Percentiles rank a stretch among this genome's conserved stretches.
phyloP scores from a whole-genome alignment of 2,113 vertebrate species.

The Miniopterus natalensis region DNA sequence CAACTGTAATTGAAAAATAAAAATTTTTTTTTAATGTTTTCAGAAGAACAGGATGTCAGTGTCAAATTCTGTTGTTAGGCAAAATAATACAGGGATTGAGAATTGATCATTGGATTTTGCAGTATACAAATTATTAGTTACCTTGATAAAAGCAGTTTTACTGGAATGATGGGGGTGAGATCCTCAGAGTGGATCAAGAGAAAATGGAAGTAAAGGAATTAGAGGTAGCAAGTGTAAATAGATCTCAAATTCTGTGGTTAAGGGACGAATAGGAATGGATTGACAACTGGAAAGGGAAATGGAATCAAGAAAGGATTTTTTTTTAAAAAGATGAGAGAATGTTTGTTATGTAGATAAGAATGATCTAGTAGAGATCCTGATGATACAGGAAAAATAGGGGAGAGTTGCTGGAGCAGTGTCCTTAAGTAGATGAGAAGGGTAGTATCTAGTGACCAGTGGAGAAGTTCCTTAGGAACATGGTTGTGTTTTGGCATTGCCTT shows the following conservation, averaged over 20 bases:
- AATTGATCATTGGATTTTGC: neutral
- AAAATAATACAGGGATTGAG: neutral
- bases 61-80: conserved; percentile 28
- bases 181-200: conserved; percentile 1
- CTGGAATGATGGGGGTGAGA: neutral
- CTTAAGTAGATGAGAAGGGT: neutral
- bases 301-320: neutral
- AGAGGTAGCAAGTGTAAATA: neutral
- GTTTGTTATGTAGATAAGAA: neutral
- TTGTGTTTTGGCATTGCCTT: neutral
- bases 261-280: neutral
- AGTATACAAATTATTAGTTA: neutral
- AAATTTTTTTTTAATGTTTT: neutral
- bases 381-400: conserved; percentile 13
- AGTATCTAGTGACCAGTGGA: neutral
- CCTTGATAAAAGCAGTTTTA: neutral
- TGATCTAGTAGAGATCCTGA: conserved; percentile 19
- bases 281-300: conserved; percentile 18
- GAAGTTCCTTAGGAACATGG: neutral
- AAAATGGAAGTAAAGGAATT: conserved; percentile 27
- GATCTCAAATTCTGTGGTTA: neutral
- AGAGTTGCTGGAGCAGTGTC: neutral
- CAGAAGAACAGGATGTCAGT: neutral
- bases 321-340: neutral
- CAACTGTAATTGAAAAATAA: neutral